A percentile compares a stretch with the other conserved stretches of the same genome.
These are phyloP conservation scores for Prunella himalayana DNA, from an alignment of 2,113 vertebrate species.

Conservation along the genomic window DNA sequence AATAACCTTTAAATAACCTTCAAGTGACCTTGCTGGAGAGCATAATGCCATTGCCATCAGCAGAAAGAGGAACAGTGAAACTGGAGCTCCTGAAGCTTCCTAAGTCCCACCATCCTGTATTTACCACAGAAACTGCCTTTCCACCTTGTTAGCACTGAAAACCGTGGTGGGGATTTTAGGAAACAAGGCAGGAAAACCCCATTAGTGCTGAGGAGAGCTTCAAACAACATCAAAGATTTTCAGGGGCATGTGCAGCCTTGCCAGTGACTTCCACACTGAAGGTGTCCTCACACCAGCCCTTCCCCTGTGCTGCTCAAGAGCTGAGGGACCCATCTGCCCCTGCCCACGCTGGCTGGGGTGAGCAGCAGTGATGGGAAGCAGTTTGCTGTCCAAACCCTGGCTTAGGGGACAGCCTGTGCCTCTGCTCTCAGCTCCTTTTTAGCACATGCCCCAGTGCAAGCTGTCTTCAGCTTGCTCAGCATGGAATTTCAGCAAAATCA, in stretches of 20 bases:
- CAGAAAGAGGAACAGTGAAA: neutral
- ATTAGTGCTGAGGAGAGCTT: neutral
- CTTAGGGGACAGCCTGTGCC: neutral
- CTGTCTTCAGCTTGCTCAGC: neutral
- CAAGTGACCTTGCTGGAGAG: neutral
- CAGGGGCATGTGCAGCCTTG: neutral
- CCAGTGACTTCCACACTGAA: neutral
- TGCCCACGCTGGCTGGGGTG: fast-evolving
- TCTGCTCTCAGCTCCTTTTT: neutral
- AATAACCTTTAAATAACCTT: neutral
- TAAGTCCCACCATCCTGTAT: neutral
- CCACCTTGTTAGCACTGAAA: neutral
- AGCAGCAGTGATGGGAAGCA: neutral
- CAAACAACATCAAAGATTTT: neutral
- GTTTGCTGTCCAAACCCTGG: neutral
- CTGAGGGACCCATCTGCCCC: neutral
- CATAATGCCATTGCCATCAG: neutral
- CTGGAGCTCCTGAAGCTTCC: neutral
- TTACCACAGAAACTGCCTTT: neutral
- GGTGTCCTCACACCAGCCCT: neutral
- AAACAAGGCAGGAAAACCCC: neutral
- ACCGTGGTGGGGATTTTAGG: neutral
- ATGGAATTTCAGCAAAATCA: neutral
- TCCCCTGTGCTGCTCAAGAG: neutral
- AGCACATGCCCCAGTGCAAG: neutral